Base-by-base conservation (phyloP, 2,888 invertebrate genomes). In the Petrophora chlorosata region DNA sequence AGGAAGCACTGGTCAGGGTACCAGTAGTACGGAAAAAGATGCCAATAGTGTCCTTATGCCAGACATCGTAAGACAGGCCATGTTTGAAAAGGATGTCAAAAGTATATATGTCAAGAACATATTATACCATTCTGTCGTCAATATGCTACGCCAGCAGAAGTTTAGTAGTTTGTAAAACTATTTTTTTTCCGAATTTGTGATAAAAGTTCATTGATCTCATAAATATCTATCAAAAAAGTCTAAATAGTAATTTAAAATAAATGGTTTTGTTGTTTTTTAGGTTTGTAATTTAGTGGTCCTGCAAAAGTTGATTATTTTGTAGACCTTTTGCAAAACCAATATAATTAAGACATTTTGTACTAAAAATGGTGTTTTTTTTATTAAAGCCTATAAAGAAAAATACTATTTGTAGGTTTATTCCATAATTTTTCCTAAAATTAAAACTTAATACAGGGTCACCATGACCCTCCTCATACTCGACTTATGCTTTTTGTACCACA, bases 11-110 rank as follows among this genome's bases (percentile, higher is more conserved):
- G 29, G 39, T 17, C 12, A 55, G 30, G 13, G 17, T 53, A 14
- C 33, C 44, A 38, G 49, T 43, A 40, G 46, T 43, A 19, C 15
- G 49, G n/a, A 26, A 53, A 44, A 34, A 51, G 47, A 38, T 51
- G 55, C 38, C 51, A 51, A 47, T 40, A 17, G 17, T 38, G 53
- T 17, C 41, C 38, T 23, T 41, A 36, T 38, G 34, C 35, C 12
- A 23, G 25, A 33, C 33, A 48, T 48, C 36, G 41, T 2, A 55
- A 51, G 26, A 55, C 45, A 14, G 23, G 13, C 5, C 17, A 53
- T 25, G 33, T 42, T 46, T 53, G 53, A 19, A 25, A 49, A 22
- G 22, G 22, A 22, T 22, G 22, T 22, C 22, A 22, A 7, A 22
- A 7, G 22, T 22, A 22, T 8, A 22, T 22, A 7, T 22, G 22